These are phyloP conservation scores for Tetragnatha montana DNA, from an alignment of 2,888 invertebrate genomes.

Conservation along the genomic window DNA sequence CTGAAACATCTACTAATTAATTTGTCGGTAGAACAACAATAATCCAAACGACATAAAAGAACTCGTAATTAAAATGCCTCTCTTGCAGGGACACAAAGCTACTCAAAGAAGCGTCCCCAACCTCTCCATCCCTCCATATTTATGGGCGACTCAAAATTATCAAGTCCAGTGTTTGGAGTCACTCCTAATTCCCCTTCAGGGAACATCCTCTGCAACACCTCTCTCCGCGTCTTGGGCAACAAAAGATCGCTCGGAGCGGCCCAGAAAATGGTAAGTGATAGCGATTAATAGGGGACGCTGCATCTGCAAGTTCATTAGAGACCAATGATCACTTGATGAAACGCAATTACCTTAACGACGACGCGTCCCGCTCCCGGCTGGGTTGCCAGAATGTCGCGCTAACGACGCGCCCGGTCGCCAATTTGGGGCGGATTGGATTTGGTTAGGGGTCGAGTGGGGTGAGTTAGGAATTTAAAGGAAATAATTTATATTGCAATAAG, in stretches of 20 bases:
- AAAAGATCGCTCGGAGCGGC: slow-evolving; percentile 37
- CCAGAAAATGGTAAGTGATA: slow-evolving; percentile 65
- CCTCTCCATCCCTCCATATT: too few relatives aligned
- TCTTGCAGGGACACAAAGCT: too few relatives aligned
- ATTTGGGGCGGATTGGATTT: too few relatives aligned
- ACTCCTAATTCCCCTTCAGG: not conserved
- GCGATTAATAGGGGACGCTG: slow-evolving; percentile 64
- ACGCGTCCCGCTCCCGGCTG: slow-evolving; percentile 41
- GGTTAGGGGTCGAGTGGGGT: too few relatives aligned
- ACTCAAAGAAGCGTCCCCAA: too few relatives aligned
- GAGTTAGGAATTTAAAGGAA: too few relatives aligned
- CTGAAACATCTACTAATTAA: too few relatives aligned
- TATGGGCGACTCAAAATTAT: too few relatives aligned
- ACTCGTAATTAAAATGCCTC: too few relatives aligned
- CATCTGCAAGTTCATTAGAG: slow-evolving; percentile 71
- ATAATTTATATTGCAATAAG: too few relatives aligned
- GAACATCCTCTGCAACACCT: slow-evolving; percentile 12
- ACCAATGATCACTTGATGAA: slow-evolving; percentile 71
- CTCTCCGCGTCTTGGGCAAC: slow-evolving; percentile 45
- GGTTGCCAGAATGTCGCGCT: slow-evolving; percentile 53
- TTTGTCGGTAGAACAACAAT: too few relatives aligned
- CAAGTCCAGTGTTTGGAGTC: not conserved
- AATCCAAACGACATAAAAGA: too few relatives aligned
- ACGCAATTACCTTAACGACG: slow-evolving; percentile 71
- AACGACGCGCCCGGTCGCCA: slow-evolving; percentile 54